Percentiles rank a stretch among this genome's conserved stretches.
phyloP scores from a whole-genome alignment of 2,797 vertebrate species.

The Merluccius polli region DNA sequence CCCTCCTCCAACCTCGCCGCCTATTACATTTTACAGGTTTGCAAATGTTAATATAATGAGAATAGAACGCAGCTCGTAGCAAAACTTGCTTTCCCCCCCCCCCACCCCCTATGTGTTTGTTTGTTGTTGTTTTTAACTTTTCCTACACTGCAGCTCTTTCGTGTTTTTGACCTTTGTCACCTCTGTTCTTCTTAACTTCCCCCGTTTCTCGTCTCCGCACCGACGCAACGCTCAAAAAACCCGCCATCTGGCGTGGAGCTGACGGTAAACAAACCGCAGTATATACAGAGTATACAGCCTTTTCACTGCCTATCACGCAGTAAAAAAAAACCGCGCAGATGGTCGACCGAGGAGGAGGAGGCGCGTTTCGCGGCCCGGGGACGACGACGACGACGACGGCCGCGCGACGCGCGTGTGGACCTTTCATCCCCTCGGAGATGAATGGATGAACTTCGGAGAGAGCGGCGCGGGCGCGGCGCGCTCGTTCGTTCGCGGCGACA shows the following conservation, averaged over 20 bases:
- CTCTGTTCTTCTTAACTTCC: not conserved
- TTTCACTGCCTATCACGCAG: not conserved
- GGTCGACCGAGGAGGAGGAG: not conserved
- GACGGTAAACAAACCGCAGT: not conserved
- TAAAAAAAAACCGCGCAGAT: not conserved
- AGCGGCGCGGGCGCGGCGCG: not conserved
- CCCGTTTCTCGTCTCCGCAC: not conserved
- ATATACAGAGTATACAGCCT: not conserved
- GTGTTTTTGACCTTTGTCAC: not conserved
- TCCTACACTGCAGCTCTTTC: not conserved
- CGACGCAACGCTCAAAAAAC: not conserved
- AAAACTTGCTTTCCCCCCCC: not conserved
- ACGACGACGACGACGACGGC: no score
- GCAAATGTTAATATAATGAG: constrained; percentile 1
- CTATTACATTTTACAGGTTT: not conserved
- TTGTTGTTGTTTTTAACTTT: not conserved
- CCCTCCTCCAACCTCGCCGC: not conserved
- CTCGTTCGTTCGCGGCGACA: not conserved
- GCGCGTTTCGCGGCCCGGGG: not conserved
- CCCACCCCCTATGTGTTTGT: not conserved
- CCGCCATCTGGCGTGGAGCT: not conserved
- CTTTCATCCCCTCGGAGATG: not conserved
- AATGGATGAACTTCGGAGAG: not conserved
- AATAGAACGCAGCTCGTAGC: not conserved
- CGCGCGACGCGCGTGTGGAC: no score